These are phyloP conservation scores for Oceanodroma tethys DNA, from an alignment of 2,113 vertebrate genomes.

Conservation along the genomic window DNA sequence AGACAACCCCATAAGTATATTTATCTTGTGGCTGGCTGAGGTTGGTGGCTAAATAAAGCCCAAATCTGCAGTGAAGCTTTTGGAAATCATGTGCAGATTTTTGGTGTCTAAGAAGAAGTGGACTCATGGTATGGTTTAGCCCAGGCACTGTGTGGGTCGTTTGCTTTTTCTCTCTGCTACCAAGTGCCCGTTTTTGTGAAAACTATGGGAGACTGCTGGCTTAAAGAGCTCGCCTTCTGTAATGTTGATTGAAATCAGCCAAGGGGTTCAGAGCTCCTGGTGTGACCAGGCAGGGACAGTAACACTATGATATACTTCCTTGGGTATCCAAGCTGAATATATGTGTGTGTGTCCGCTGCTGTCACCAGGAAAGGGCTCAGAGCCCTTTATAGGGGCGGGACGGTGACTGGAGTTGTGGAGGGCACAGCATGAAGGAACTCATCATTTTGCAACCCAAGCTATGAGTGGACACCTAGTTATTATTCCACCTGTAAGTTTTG, in stretches of 20 bases:
- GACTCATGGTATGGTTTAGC: neutral
- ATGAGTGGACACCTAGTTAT: neutral
- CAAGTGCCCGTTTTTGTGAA: neutral
- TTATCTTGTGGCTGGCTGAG: neutral
- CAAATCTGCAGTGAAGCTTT: neutral
- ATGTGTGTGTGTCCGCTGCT: neutral
- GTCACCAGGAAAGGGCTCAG: neutral
- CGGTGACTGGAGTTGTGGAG: no score
- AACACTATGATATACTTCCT: neutral
- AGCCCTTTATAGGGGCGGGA: neutral
- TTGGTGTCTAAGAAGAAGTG: neutral
- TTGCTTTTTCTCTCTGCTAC: neutral
- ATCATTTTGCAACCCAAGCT: neutral
- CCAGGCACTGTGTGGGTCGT: neutral
- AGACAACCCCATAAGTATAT: neutral
- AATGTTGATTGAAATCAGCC: neutral
- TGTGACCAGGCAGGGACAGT: neutral
- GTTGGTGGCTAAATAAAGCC: neutral
- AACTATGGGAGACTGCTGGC: neutral
- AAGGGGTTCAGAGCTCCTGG: neutral
- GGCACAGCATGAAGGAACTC: neutral
- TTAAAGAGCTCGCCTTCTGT: neutral
- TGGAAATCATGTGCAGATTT: neutral
- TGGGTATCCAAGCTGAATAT: neutral
- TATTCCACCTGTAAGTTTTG: neutral